These are phyloP conservation scores for Carassius auratus DNA, from an alignment of 2,113 vertebrate species.

Conservation along the genomic window DNA sequence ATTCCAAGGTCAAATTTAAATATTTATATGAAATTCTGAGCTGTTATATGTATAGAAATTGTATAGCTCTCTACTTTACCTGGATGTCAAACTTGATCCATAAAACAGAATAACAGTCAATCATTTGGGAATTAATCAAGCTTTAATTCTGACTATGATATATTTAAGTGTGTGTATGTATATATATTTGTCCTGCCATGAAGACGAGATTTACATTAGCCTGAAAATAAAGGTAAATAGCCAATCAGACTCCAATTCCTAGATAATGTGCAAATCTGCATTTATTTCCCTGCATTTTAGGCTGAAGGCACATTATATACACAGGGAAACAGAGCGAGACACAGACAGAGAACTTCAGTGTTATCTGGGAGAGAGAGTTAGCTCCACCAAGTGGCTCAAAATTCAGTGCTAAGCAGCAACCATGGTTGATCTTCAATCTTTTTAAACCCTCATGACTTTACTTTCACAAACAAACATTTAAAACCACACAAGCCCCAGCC, in stretches of 20 bases:
- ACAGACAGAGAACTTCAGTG: constrained; percentile 18
- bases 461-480: constrained; percentile 9
- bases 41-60: not conserved
- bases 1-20: not conserved
- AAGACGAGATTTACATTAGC: not conserved
- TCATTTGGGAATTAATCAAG: too few relatives aligned
- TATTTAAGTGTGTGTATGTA: too few relatives aligned
- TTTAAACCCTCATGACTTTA: constrained; percentile 17
- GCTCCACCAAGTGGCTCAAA: constrained; percentile 59
- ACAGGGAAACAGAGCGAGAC: constrained; percentile 14
- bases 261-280: not conserved
- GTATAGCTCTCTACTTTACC: not conserved
- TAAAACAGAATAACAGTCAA: too few relatives aligned
- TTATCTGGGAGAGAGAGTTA: constrained; percentile 53
- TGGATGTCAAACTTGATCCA: not conserved
- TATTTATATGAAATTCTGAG: not conserved
- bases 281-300: not conserved
- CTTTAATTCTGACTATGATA: too few relatives aligned
- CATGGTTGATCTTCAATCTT: not conserved
- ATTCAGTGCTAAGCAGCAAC: constrained; percentile 7
- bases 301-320: not conserved
- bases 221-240: not conserved
- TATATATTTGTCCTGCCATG: not conserved
- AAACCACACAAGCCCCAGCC: not conserved
- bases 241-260: not conserved